Percentiles rank a stretch among this genome's conserved stretches.
Conservation (phyloP, 30 jellyfish, hydroid and myxozoan genomes). For the Mastigias papua region DNA sequence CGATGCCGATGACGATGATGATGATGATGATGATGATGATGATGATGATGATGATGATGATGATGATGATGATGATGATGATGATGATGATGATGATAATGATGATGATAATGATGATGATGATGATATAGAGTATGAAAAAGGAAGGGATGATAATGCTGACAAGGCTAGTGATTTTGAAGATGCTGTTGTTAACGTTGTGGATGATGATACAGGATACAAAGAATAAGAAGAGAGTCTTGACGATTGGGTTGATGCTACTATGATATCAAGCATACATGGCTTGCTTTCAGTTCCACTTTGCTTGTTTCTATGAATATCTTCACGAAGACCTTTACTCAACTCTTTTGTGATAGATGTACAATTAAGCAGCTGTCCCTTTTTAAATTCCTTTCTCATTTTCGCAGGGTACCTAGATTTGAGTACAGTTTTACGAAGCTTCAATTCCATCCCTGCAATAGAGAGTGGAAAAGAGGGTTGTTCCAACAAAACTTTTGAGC, state of each 20-base stretch:
- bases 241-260: not conserved
- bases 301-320: not conserved
- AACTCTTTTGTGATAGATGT: not conserved
- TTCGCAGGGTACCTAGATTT: not conserved
- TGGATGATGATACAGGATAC: not conserved
- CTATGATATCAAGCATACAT: not conserved
- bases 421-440: slow-evolving; percentile 34
- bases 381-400: not conserved
- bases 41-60: no score
- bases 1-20: not conserved
- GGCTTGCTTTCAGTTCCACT: not conserved
- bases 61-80: no score
- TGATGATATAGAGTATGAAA: no score
- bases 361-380: not conserved
- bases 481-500: not conserved
- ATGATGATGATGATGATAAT: no score
- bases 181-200: not conserved
- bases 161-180: not conserved
- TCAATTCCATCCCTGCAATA: slow-evolving; percentile 47
- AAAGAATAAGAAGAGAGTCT: not conserved
- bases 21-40: not conserved
- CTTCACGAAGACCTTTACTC: not conserved
- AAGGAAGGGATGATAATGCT: no score
- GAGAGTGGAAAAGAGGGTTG: slow-evolving; percentile 28
- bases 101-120: no score